These are phyloP conservation scores for Pavo muticus DNA, from an alignment of 2,113 vertebrate species.

Conservation along the genomic window DNA sequence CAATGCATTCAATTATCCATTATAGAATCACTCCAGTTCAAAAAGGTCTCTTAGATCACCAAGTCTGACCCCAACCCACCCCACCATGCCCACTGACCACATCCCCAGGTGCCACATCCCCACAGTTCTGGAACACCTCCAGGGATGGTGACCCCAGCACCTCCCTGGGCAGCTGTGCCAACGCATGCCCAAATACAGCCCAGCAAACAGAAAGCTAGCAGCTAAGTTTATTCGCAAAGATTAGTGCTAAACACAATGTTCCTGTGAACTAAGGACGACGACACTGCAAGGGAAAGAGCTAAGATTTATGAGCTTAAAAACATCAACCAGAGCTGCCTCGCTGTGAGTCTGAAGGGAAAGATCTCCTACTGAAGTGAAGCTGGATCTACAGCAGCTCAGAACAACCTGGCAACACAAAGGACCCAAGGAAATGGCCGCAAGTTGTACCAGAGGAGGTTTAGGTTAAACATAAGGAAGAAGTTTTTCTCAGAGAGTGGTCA, in stretches of 20 bases:
- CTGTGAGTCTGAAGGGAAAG: background rate
- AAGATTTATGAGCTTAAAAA: background rate
- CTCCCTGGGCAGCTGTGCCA: background rate
- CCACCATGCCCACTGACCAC: too few relatives aligned
- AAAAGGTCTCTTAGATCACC: too few relatives aligned
- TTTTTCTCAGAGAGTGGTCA: too few relatives aligned
- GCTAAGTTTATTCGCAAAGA: background rate
- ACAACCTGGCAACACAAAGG: too few relatives aligned
- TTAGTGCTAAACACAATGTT: fast-evolving
- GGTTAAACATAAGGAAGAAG: too few relatives aligned
- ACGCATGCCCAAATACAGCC: background rate
- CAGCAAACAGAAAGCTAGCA: background rate
- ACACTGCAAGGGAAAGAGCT: background rate
- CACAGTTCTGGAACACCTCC: background rate
- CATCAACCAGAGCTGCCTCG: background rate
- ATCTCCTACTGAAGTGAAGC: background rate
- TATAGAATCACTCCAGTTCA: too few relatives aligned
- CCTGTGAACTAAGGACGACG: background rate
- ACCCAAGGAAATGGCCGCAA: too few relatives aligned
- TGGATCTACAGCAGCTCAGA: background rate
- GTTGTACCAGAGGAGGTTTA: too few relatives aligned
- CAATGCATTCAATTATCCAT: background rate
- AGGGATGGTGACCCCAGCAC: background rate
- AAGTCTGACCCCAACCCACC: too few relatives aligned
- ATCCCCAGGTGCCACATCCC: too few relatives aligned